Percentiles rank a stretch among this genome's conserved stretches.
Evolutionary conservation across 2,888 invertebrate species (phyloP).

Genomic region (Athetis lepigone): DNA sequence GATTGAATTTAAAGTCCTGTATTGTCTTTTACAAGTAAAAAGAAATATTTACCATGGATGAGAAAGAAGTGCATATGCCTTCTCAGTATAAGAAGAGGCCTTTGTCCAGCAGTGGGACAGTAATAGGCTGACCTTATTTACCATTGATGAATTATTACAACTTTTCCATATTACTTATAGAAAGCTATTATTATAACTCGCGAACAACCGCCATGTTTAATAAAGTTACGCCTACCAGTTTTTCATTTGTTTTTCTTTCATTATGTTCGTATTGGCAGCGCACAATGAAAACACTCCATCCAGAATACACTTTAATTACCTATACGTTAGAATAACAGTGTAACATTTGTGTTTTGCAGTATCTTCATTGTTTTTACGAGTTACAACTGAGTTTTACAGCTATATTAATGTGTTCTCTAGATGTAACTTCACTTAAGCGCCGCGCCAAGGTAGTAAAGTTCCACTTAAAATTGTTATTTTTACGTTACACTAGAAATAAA

Average conservation of each 20-base stretch:
- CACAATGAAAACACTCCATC: not conserved
- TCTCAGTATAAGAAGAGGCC: too few relatives aligned
- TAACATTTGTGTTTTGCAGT: conserved; percentile 15
- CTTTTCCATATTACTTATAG: too few relatives aligned
- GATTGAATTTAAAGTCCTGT: too few relatives aligned
- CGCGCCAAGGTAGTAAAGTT: conserved; percentile 7
- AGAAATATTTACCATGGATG: too few relatives aligned
- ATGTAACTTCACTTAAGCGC: conserved; percentile 42
- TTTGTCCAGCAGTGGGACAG: too few relatives aligned
- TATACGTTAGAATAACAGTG: not conserved
- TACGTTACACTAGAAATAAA: conserved; percentile 13
- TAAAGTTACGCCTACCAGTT: not conserved
- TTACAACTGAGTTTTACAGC: conserved; percentile 43
- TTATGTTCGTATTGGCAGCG: not conserved
- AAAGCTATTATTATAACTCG: too few relatives aligned
- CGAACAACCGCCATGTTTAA: too few relatives aligned
- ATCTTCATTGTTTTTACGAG: conserved; percentile 40
- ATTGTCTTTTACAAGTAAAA: too few relatives aligned
- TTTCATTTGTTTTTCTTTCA: not conserved
- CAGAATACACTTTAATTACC: conserved; percentile 8
- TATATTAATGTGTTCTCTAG: conserved; percentile 32
- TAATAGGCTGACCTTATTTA: too few relatives aligned
- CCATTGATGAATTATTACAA: too few relatives aligned
- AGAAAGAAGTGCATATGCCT: too few relatives aligned
- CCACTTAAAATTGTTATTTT: conserved; percentile 36